These are phyloP conservation scores for Gasterosteus nipponicus DNA, from an alignment of 2,113 vertebrate species.

Conservation along the genomic window DNA sequence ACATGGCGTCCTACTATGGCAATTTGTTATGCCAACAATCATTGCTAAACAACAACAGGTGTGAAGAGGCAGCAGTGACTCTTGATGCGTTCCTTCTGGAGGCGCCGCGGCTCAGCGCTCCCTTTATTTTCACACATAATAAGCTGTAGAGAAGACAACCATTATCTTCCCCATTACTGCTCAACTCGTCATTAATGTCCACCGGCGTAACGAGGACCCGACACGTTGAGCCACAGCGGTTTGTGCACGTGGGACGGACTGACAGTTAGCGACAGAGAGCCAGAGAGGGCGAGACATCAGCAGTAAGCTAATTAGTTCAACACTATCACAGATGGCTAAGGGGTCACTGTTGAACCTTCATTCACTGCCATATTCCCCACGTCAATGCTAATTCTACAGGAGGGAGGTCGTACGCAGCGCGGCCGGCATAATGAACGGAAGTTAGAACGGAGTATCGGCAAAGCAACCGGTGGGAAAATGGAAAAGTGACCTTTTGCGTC, in stretches of 20 bases:
- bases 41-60: constrained; percentile 4
- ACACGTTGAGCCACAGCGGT: constrained; percentile 53
- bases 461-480: constrained; percentile 23
- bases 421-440: constrained; percentile 41
- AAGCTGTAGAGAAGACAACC: constrained; percentile 50
- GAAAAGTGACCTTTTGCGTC: constrained; percentile 60
- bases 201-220: constrained; percentile 45
- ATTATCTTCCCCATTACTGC: constrained; percentile 64
- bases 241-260: constrained; percentile 35
- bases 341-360: constrained; percentile 71
- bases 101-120: constrained; percentile 1
- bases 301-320: constrained; percentile 67
- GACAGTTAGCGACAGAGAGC: constrained; percentile 7
- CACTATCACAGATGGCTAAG: constrained; percentile 67
- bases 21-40: neutral
- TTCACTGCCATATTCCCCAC: constrained; percentile 65
- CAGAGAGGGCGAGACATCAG: constrained; percentile 31
- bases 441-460: constrained; percentile 24
- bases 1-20: neutral
- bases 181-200: constrained; percentile 65
- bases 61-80: neutral
- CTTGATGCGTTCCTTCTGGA: constrained; percentile 3
- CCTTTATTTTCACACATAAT: constrained; percentile 49
- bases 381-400: constrained; percentile 62
- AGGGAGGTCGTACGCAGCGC: constrained; percentile 46